Conservation (phyloP, 2,113 vertebrate species). For the Haemorhous mexicanus region DNA sequence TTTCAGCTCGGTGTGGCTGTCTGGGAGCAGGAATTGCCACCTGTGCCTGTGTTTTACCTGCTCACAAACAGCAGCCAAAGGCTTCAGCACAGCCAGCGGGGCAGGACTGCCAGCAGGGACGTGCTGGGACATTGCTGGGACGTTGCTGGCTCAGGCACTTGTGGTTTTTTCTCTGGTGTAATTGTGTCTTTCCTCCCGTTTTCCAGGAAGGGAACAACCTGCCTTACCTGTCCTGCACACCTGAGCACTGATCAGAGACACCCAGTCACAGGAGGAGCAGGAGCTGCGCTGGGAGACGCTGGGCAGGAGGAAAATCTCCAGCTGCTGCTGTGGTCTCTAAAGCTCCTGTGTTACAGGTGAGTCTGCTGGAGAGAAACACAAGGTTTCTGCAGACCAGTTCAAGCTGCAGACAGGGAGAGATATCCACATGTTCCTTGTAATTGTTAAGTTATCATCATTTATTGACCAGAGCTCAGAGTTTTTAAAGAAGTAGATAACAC, state of each 20-base stretch:
- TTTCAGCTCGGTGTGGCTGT: background rate
- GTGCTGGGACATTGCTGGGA: background rate
- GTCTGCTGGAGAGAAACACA: background rate
- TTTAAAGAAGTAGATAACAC: background rate
- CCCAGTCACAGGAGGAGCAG: background rate
- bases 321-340: background rate
- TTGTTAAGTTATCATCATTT: background rate
- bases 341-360: slow-evolving; percentile 10
- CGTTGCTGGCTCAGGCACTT: rapidly evolving
- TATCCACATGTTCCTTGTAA: background rate
- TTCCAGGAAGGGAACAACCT: background rate
- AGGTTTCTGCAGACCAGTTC: background rate
- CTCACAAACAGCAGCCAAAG: background rate
- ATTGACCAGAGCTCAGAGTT: background rate
- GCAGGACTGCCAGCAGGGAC: background rate
- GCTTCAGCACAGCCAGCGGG: background rate
- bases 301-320: background rate
- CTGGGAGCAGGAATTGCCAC: background rate
- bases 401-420: background rate
- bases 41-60: background rate
- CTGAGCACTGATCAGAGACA: background rate
- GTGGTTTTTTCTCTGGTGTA: background rate
- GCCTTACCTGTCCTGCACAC: background rate
- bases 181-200: background rate
- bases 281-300: background rate